phyloP scores from a whole-genome alignment of 2,797 vertebrate species.

The Aeoliscus strigatus region DNA sequence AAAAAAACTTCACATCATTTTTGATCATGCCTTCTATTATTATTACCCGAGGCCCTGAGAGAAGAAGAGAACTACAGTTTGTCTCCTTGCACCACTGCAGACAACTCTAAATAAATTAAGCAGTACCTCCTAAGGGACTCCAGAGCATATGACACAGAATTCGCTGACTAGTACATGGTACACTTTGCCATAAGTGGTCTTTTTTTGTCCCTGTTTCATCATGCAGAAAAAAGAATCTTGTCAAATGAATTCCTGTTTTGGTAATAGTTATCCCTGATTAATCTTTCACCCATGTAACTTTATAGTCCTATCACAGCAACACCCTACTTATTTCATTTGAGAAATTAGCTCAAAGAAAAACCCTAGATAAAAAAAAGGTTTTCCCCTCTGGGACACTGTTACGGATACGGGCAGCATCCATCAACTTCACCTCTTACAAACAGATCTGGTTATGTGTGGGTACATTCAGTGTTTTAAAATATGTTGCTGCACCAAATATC shows the following conservation, averaged over 20 bases:
- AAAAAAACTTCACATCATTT: conserved; percentile 32
- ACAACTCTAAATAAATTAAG: conserved; percentile 76
- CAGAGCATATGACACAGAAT: conserved; percentile 46
- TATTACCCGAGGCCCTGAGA: conserved; percentile 59
- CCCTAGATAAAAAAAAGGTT: conserved; percentile 70
- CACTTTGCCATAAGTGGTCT: conserved; percentile 10
- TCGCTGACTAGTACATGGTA: conserved; percentile 58
- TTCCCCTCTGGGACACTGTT: conserved; percentile 60
- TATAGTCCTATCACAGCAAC: conserved; percentile 41
- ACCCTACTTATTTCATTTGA: conserved; percentile 74
- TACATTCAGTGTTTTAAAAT: conserved; percentile 43
- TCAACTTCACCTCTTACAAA: conserved; percentile 50
- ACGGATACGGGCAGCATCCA: conserved; percentile 48
- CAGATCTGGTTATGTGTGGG: conserved; percentile 29
- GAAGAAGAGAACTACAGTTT: conserved; percentile 53
- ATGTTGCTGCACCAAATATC: too few relatives aligned
- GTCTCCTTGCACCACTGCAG: conserved; percentile 47
- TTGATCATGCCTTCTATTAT: conserved; percentile 72
- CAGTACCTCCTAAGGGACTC: conserved; percentile 58
- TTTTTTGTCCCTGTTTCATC: conserved; percentile 48
- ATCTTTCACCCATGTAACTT: conserved; percentile 69
- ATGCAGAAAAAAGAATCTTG: conserved; percentile 61
- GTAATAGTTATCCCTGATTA: conserved; percentile 74
- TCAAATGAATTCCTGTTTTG: conserved; percentile 69
- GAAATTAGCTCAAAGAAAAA: conserved; percentile 66